phyloP scores from a whole-genome alignment of 2,113 vertebrate genomes.

The Rhinopomastus cyanomelas region DNA sequence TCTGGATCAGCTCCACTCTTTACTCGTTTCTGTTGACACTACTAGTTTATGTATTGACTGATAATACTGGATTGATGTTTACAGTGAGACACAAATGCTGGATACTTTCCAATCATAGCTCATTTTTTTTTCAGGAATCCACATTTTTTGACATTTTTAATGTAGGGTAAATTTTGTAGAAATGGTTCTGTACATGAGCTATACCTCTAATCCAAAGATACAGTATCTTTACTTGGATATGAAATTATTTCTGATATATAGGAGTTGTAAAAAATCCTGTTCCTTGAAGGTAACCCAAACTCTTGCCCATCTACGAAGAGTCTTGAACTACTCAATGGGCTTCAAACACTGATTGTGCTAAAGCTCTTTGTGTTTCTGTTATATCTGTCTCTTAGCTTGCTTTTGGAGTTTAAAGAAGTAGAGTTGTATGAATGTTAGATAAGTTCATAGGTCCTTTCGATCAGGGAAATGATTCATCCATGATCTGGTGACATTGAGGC shows the following conservation, averaged over 20 bases:
- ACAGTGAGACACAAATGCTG: neutral
- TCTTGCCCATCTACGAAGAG: neutral
- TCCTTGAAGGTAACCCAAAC: neutral
- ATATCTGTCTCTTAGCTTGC: neutral
- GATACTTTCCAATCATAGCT: neutral
- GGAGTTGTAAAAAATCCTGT: neutral
- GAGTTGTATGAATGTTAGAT: neutral
- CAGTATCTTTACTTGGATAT: neutral
- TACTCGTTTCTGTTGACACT: neutral
- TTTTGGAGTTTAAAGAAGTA: neutral
- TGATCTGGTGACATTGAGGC: neutral
- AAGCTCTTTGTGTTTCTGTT: constrained; percentile 2
- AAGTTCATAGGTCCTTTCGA: neutral
- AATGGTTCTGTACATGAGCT: neutral
- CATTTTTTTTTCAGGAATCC: neutral
- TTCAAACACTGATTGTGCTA: neutral
- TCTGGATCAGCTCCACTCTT: neutral
- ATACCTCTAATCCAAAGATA: neutral
- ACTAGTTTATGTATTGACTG: neutral
- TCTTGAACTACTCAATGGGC: neutral
- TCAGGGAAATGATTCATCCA: neutral
- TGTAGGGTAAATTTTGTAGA: neutral
- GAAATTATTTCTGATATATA: neutral
- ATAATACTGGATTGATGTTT: constrained; percentile 5
- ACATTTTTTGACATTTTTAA: neutral